A percentile compares a stretch with the other conserved stretches of the same genome.
phyloP scores from a whole-genome alignment of 1,140 invertebrate species.

The Campoletis sonorensis region DNA sequence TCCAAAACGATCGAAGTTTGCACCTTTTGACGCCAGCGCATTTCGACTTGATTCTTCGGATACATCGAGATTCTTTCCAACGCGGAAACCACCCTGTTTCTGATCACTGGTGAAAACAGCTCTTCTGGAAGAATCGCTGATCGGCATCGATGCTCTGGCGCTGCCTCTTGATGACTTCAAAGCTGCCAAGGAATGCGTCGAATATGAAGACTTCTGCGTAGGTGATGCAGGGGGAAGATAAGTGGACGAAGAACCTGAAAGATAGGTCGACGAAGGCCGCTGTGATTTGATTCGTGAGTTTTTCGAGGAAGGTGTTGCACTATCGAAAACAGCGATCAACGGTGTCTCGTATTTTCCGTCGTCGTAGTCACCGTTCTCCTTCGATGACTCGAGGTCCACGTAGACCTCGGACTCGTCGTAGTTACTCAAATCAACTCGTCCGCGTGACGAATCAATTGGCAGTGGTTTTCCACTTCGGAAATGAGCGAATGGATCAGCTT shows the following conservation, averaged over 20 bases:
- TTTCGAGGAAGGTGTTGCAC: constrained; percentile 2
- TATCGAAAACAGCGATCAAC: constrained; percentile 32
- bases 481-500: constrained; percentile 79
- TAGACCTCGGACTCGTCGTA: constrained; percentile 74
- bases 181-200: constrained; percentile 22
- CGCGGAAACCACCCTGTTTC: constrained; percentile 30
- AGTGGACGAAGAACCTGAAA: too few species aligned
- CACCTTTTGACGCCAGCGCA: constrained; percentile 5
- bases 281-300: constrained; percentile 12
- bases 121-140: constrained; percentile 32
- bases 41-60: not conserved
- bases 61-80: constrained; percentile 45
- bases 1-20: constrained; percentile 77
- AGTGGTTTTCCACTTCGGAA: constrained; percentile 63
- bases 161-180: not conserved
- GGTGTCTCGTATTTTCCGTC: constrained; percentile 37
- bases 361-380: constrained; percentile 49
- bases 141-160: not conserved
- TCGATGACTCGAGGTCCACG: constrained; percentile 67
- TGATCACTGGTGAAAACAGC: constrained; percentile 15
- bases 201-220: constrained; percentile 34
- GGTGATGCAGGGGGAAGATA: too few species aligned
- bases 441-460: constrained; percentile 68
- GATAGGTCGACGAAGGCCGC: constrained; percentile 42
- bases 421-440: constrained; percentile 68